phyloP scores from a whole-genome alignment of 2,888 invertebrate species.

The Bombylius discolor region DNA sequence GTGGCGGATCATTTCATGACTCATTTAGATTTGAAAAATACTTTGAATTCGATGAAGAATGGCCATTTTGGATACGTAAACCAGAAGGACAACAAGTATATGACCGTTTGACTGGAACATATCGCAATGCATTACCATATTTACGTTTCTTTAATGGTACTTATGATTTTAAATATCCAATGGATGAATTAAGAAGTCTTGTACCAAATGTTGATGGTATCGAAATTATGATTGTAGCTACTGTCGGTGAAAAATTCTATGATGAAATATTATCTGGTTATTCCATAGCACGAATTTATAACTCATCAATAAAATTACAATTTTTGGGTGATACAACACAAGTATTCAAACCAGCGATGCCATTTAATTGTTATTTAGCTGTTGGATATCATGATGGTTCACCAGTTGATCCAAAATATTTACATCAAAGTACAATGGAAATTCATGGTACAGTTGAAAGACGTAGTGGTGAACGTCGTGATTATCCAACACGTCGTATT shows the following conservation, averaged over 20 bases:
- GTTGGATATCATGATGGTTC: slow-evolving; percentile 89
- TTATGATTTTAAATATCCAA: slow-evolving; percentile 74
- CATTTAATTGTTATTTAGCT: slow-evolving; percentile 72
- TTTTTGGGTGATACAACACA: slow-evolving; percentile 86
- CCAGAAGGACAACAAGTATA: slow-evolving; percentile 41
- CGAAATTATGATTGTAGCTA: slow-evolving; percentile 72
- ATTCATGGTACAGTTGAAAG: slow-evolving; percentile 51
- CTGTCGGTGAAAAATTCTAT: slow-evolving; percentile 75
- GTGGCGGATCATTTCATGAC: slow-evolving; percentile 39
- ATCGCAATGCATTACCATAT: slow-evolving; percentile 50
- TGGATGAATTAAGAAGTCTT: slow-evolving; percentile 51
- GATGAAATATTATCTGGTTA: slow-evolving; percentile 73
- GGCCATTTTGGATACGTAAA: slow-evolving; percentile 66
- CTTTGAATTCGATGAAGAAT: slow-evolving; percentile 67
- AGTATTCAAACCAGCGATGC: slow-evolving; percentile 91
- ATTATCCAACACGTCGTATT: slow-evolving; percentile 47
- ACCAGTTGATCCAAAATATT: slow-evolving; percentile 49
- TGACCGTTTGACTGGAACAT: slow-evolving; percentile 30
- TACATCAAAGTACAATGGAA: slow-evolving; percentile 52
- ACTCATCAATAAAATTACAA: slow-evolving; percentile 67
- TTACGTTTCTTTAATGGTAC: slow-evolving; percentile 77
- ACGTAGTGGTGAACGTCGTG: slow-evolving; percentile 49
- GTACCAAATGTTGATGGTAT: slow-evolving; percentile 58
- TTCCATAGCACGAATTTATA: slow-evolving; percentile 75
- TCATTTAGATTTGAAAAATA: slow-evolving; percentile 52